phyloP scores from a whole-genome alignment of 2,797 vertebrate species.

The Sebastiscus albofasciatus region DNA sequence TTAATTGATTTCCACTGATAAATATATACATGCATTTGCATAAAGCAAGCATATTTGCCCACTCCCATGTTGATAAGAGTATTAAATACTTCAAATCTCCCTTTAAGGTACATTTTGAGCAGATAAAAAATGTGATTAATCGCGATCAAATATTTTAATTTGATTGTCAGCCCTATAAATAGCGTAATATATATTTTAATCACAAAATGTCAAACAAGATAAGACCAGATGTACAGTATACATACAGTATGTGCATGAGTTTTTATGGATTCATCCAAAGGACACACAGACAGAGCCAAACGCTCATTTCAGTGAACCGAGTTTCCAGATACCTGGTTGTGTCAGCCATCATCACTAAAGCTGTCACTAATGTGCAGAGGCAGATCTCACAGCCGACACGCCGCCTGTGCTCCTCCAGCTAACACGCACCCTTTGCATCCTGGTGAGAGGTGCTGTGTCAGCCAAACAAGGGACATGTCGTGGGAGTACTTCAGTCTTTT shows the following conservation, averaged over 20 bases:
- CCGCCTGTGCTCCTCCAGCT: conserved; percentile 27
- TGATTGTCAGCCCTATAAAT: too few relatives aligned
- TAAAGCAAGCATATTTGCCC: too few relatives aligned
- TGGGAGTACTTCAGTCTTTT: conserved; percentile 25
- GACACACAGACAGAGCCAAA: not conserved
- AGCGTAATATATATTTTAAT: not conserved
- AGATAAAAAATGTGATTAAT: too few relatives aligned
- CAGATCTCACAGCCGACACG: conserved; percentile 25
- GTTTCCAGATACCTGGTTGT: conserved; percentile 14
- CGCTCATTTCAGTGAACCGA: conserved; percentile 10
- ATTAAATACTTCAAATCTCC: too few relatives aligned
- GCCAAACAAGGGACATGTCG: conserved; percentile 6
- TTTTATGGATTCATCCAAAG: not conserved
- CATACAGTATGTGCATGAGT: too few relatives aligned
- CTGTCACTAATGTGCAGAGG: conserved; percentile 39
- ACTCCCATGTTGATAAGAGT: too few relatives aligned
- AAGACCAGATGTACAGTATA: not conserved
- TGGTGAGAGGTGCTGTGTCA: conserved; percentile 54
- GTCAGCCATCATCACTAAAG: conserved; percentile 27
- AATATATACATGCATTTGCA: too few relatives aligned
- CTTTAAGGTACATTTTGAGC: too few relatives aligned
- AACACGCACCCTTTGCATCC: conserved; percentile 23
- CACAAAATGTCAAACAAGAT: not conserved
- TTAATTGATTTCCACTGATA: too few relatives aligned
- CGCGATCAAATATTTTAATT: too few relatives aligned